Evolutionary conservation across 2,888 invertebrate species (phyloP).

Genomic region (Mythimna impura): DNA sequence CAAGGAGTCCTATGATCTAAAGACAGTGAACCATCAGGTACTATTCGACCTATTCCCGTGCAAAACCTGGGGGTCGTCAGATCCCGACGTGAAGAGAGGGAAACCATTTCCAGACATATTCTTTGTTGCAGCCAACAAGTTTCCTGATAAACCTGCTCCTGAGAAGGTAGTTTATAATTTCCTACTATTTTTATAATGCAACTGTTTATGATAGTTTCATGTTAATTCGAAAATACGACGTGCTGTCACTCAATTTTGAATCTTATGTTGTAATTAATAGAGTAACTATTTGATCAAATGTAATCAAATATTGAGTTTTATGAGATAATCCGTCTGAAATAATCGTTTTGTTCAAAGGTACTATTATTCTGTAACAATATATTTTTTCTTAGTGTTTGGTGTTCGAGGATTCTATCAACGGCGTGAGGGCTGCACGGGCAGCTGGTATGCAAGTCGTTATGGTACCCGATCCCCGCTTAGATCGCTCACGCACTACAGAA

Average conservation of each 20-base stretch:
- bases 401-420: constrained; percentile 97
- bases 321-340: not conserved
- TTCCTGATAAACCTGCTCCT: constrained; percentile 91
- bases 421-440: constrained; percentile 93
- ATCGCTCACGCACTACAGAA: constrained; percentile 74
- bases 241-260: not conserved
- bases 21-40: constrained; percentile 92
- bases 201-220: not conserved
- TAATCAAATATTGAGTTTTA: not conserved
- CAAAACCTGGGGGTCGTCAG: constrained; percentile 94
- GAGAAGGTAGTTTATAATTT: constrained; percentile 81
- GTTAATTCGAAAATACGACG: not conserved
- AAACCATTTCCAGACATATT: constrained; percentile 98
- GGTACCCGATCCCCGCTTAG: constrained; percentile 92
- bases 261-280: not conserved
- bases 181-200: no score
- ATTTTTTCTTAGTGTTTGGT: constrained; percentile 92
- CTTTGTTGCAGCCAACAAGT: constrained; percentile 93
- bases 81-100: constrained; percentile 95
- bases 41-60: constrained; percentile 93
- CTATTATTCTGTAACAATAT: not conserved
- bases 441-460: constrained; percentile 97
- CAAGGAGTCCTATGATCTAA: constrained; percentile 92
- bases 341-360: not conserved
- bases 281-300: not conserved